Base-by-base conservation (phyloP, 2,797 vertebrate species). In the Benthosema pterotum region DNA sequence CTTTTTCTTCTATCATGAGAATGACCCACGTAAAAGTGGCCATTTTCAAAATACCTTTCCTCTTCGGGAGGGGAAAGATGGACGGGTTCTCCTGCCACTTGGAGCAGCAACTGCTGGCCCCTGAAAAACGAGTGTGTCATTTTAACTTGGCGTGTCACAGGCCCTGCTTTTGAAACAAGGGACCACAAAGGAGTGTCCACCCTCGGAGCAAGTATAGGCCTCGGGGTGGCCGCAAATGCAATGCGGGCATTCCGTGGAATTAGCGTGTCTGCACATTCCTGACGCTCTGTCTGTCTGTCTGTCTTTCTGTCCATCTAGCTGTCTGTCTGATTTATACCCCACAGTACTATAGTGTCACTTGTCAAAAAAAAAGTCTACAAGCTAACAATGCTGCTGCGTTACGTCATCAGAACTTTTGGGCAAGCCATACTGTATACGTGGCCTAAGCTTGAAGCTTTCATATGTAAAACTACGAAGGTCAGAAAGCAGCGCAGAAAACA, bases 191-290 rank as follows among this genome's bases (percentile, higher is more conserved):
- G 15, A 2, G 42, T 11, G 42, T 72, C 62, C 66, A 55, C 43
- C 47, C 72, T 57, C 45, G 2, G 45, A 70, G 63, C 53, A 22
- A 67, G 70, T 67, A 7, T 6, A 74, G 74, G 69, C 77, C 76
- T 63, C 9, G 11, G 32, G 63, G 55, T 46, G 65, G 32, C 78
- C 63, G 5, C 69, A 60, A 55, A 80, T 19, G 60, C 63, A 54
- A 38, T 11, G 47, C 54, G 46, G 62, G 61, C 75, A 64, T 74
- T 77, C 68, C 60, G 54, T 38, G 48, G 85, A 79, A 75, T 83
- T 74, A 79, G 69, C 54, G 62, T 52, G 70, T 76, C 72, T 72
- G 83, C 56, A 52, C 81, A 78, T 81, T 87, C 79, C 80, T 67
- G 52, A 22, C 56, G 46, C 64, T 65, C 6, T 43, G 75, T 78